These are phyloP conservation scores for Meriones unguiculatus DNA, from an alignment of 2,113 vertebrate species.

Conservation along the genomic window DNA sequence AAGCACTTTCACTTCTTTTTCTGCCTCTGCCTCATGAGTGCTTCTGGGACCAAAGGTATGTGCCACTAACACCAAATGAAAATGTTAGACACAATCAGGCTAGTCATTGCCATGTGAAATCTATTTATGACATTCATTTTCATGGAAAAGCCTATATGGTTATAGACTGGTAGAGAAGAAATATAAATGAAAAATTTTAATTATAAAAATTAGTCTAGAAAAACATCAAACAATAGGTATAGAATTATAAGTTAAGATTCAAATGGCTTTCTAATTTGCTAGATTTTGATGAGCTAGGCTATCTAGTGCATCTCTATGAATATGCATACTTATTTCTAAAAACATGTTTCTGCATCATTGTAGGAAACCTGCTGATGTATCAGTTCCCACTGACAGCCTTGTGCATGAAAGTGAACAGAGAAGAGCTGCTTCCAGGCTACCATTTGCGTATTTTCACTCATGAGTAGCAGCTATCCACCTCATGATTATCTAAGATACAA, in stretches of 20 bases:
- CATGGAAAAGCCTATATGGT: neutral
- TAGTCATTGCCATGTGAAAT: neutral
- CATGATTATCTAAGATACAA: slow-evolving; percentile 28
- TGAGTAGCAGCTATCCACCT: neutral
- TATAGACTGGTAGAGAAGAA: neutral
- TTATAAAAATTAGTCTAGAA: neutral
- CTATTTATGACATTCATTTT: neutral
- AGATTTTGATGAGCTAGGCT: neutral
- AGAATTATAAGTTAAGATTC: neutral
- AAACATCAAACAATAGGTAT: neutral
- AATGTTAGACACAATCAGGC: neutral
- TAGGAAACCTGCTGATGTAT: neutral
- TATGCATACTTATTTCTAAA: slow-evolving; percentile 8
- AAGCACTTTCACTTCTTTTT: neutral
- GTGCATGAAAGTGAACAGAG: neutral
- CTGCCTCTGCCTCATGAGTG: neutral
- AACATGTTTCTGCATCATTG: neutral
- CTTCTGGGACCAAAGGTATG: neutral
- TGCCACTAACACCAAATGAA: neutral
- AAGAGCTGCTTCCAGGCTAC: neutral
- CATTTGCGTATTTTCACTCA: neutral
- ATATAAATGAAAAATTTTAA: slow-evolving; percentile 7
- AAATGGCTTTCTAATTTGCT: neutral
- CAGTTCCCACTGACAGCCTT: neutral
- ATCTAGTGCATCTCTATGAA: neutral